These are phyloP conservation scores for Syngnathoides biaculeatus DNA, from an alignment of 2,113 vertebrate genomes.

Conservation along the genomic window DNA sequence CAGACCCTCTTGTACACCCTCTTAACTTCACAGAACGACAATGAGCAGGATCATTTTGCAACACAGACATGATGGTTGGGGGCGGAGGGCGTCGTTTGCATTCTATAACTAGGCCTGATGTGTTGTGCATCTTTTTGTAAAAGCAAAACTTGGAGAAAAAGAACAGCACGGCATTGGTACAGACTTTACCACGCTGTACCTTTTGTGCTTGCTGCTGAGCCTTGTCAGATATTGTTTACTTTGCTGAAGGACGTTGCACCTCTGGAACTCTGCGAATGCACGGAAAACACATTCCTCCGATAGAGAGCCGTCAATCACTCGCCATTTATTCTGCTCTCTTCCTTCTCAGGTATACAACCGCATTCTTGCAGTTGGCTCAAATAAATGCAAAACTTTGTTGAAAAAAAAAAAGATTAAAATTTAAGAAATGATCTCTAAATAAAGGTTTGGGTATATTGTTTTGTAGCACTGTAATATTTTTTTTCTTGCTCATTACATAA, in stretches of 20 bases:
- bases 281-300: slow-evolving; percentile 63
- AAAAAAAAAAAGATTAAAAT: slow-evolving; percentile 30
- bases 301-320: slow-evolving; percentile 71
- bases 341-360: slow-evolving; percentile 58
- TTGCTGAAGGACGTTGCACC: slow-evolving; percentile 71
- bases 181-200: not conserved
- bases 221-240: slow-evolving; percentile 67
- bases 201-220: not conserved
- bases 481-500: not conserved
- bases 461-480: not conserved
- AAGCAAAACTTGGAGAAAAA: not conserved
- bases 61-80: not conserved
- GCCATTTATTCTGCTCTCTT: slow-evolving; percentile 63
- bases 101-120: not conserved
- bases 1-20: too few species aligned
- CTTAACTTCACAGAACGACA: too few species aligned
- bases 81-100: not conserved
- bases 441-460: not conserved
- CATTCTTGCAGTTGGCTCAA: slow-evolving; percentile 50
- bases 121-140: not conserved
- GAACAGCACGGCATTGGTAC: not conserved
- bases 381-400: slow-evolving; percentile 63
- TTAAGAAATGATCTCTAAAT: not conserved
- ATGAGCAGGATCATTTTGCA: not conserved
- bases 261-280: slow-evolving; percentile 60